Conservation (phyloP, 2,113 vertebrate genomes). For the Agapornis roseicollis region DNA sequence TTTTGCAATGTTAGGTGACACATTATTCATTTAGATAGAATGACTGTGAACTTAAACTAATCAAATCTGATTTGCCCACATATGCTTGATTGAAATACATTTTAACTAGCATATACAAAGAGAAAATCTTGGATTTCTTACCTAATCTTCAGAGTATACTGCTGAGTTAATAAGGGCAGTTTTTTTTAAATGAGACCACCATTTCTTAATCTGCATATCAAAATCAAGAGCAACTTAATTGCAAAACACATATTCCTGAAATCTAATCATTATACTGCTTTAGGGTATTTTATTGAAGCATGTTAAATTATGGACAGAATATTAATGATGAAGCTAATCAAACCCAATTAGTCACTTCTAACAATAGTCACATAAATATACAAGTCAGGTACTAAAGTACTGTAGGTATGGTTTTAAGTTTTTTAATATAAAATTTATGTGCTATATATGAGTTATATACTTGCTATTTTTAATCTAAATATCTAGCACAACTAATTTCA, state of each 20-base stretch:
- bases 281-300: constrained; percentile 90
- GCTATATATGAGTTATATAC: constrained; percentile 72
- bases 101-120: constrained; percentile 86
- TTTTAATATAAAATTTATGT: constrained; percentile 74
- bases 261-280: constrained; percentile 89
- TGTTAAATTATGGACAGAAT: constrained; percentile 90
- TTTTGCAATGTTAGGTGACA: constrained; percentile 89
- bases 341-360: constrained; percentile 89
- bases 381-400: constrained; percentile 82
- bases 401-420: constrained; percentile 73
- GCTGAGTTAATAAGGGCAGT: constrained; percentile 88
- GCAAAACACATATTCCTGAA: constrained; percentile 90
- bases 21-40: constrained; percentile 89
- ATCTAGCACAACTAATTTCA: constrained; percentile 65
- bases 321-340: constrained; percentile 89
- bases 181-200: constrained; percentile 84
- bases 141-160: constrained; percentile 85
- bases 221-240: constrained; percentile 90
- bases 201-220: constrained; percentile 89
- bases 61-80: constrained; percentile 89
- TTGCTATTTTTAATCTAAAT: constrained; percentile 66
- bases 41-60: constrained; percentile 88
- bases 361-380: constrained; percentile 90
- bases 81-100: constrained; percentile 88
- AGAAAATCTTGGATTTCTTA: constrained; percentile 84